phyloP scores from a whole-genome alignment of 1,140 invertebrate species.

The Tetragonula clypearis region DNA sequence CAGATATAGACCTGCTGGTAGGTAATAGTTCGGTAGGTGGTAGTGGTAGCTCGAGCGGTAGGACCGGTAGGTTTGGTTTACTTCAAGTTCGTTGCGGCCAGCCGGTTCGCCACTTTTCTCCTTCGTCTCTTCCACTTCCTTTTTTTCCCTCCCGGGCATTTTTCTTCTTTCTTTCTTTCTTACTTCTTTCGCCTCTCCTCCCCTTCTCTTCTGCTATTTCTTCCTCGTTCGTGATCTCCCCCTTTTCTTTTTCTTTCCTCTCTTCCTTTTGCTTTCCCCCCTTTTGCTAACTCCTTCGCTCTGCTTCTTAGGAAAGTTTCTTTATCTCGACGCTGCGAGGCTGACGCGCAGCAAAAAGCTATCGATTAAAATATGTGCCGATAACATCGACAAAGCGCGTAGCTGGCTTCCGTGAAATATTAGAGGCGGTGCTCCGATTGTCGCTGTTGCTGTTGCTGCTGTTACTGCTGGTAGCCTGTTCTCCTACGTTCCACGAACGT shows the following conservation, averaged over 20 bases:
- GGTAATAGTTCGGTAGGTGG: constrained; percentile 61
- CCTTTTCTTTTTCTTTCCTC: constrained; percentile 20
- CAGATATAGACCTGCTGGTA: constrained; percentile 59
- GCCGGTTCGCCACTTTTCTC: constrained; percentile 64
- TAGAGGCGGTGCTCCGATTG: not conserved
- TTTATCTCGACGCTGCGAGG: constrained; percentile 48
- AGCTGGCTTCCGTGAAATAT: constrained; percentile 29
- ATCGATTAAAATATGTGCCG: constrained; percentile 26
- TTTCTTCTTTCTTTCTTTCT: constrained; percentile 37
- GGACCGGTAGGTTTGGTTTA: constrained; percentile 72
- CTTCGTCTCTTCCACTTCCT: constrained; percentile 43
- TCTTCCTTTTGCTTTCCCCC: not conserved
- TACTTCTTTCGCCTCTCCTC: not conserved
- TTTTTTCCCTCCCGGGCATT: constrained; percentile 17
- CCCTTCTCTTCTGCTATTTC: constrained; percentile 35
- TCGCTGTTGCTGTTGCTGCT: too few species aligned
- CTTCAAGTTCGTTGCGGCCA: constrained; percentile 62
- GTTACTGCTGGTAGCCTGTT: not conserved
- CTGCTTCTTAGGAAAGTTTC: constrained; percentile 6
- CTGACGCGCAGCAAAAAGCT: constrained; percentile 25
- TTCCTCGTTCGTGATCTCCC: constrained; percentile 51
- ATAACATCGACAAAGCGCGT: constrained; percentile 2
- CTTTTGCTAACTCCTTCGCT: not conserved
- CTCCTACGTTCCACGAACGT: not conserved
- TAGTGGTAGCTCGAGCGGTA: constrained; percentile 64